Base-by-base conservation (phyloP, 2,113 vertebrate genomes). In the Etheostoma cragini region DNA sequence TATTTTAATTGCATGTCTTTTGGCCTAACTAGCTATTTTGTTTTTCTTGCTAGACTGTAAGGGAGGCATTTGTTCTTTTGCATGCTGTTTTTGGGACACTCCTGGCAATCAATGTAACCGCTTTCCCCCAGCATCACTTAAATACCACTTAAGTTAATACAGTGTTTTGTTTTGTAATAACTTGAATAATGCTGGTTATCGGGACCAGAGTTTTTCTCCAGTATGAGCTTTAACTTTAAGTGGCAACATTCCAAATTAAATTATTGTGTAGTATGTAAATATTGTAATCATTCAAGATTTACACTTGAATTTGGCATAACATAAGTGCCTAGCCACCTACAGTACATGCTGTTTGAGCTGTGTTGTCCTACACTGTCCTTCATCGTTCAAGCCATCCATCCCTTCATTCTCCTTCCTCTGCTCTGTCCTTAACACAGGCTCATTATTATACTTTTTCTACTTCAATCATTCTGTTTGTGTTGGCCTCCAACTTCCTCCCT, bases 401-500 rank as follows among this genome's bases (percentile, higher is more conserved):
- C 22, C 19, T 68, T 62, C n/a, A 1, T 2, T 45, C 16, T 11
- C 1, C 26, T 30, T 42, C 14, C 38, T 47, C 7, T 71, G 19
- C 33, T 73, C 16, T n/a, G 22, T 78, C 52, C 52, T 70, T 61
- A 61, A 72, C 15, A 62, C 21, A 24, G 49, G 14, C 16, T 63
- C 12, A 8, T 50, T 35, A 19, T 57, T 47, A 57, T 63, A 24
- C 70, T 57, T 57, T 33, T 64, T 53, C 12, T 49, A 26, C 12
- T 63, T 63, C 0, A 14, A 63, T 63, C 11, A 22, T 45, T 6
- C 22, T 53, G 21, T 52, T 70, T 0, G 2, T 52, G 10, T 45
- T 30, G 22, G 47, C 49, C 24, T 63, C 22, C 6, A 63, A 21
- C 47, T 15, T 74, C 45, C 46, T 81, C 19, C 8, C 17, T 60